Conservation (phyloP, 2,113 vertebrate species). For the Myodes glareolus region DNA sequence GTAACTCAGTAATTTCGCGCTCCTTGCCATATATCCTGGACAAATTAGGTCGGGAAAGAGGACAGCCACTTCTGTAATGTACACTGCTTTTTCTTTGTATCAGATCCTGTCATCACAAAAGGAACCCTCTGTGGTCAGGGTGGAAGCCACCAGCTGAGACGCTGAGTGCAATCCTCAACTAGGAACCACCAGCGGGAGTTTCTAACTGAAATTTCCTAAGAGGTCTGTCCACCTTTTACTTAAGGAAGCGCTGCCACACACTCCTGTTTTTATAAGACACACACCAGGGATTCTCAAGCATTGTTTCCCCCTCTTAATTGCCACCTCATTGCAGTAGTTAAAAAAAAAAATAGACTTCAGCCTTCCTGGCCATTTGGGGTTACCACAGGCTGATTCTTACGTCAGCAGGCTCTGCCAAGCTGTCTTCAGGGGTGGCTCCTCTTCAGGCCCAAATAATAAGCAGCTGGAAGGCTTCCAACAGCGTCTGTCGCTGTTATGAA, state of each 20-base stretch:
- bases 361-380: constrained; percentile 68
- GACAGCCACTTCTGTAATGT: neutral
- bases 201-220: constrained; percentile 19
- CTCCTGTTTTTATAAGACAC: constrained; percentile 45
- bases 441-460: constrained; percentile 62
- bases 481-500: neutral
- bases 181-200: neutral
- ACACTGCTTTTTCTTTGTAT: neutral
- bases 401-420: constrained; percentile 69
- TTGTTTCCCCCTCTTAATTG: constrained; percentile 35
- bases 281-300: constrained; percentile 28
- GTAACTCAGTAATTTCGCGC: constrained; percentile 19
- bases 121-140: constrained; percentile 56
- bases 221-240: neutral
- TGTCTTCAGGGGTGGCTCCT: constrained; percentile 46
- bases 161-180: neutral
- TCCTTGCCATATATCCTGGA: neutral
- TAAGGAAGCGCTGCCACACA: neutral
- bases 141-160: constrained; percentile 58
- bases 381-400: constrained; percentile 59
- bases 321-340: neutral
- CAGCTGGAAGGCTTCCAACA: constrained; percentile 55
- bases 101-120: constrained; percentile 49
- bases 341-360: neutral
- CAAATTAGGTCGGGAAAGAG: neutral